phyloP scores from a whole-genome alignment of 2,888 invertebrate genomes.

The Oxystoma pomonae region DNA sequence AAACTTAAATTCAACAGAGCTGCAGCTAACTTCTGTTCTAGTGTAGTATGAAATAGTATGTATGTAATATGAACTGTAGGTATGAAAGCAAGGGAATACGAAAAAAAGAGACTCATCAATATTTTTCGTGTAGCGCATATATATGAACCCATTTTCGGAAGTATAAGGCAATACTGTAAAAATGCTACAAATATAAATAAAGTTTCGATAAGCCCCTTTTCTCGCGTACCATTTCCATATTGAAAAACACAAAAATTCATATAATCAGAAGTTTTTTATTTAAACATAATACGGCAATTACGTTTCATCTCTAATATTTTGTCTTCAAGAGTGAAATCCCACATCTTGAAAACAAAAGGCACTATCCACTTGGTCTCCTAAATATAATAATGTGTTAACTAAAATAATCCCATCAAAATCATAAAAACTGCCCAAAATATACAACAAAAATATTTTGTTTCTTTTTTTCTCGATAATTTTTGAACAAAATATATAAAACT shows the following conservation, averaged over 20 bases:
- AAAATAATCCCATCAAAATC: constrained; percentile 26
- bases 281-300: not conserved
- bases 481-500: constrained; percentile 34
- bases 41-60: too few relatives aligned
- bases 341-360: constrained; percentile 28
- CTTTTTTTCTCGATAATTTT: constrained; percentile 23
- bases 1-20: too few relatives aligned
- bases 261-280: not conserved
- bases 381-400: constrained; percentile 13
- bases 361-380: constrained; percentile 39
- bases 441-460: constrained; percentile 24
- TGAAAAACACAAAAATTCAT: not conserved
- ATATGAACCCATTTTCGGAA: too few relatives aligned
- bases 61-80: too few relatives aligned
- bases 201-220: too few relatives aligned
- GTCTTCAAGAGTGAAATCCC: not conserved
- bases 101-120: too few relatives aligned
- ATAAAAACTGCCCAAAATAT: constrained; percentile 25
- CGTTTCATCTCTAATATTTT: not conserved
- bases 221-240: too few relatives aligned
- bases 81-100: too few relatives aligned
- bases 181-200: too few relatives aligned
- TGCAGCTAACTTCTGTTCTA: too few relatives aligned
- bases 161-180: too few relatives aligned
- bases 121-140: too few relatives aligned